Percentiles rank a stretch among this genome's conserved stretches.
Conservation (phyloP, 2,113 vertebrate genomes). For the Neogale vison region DNA sequence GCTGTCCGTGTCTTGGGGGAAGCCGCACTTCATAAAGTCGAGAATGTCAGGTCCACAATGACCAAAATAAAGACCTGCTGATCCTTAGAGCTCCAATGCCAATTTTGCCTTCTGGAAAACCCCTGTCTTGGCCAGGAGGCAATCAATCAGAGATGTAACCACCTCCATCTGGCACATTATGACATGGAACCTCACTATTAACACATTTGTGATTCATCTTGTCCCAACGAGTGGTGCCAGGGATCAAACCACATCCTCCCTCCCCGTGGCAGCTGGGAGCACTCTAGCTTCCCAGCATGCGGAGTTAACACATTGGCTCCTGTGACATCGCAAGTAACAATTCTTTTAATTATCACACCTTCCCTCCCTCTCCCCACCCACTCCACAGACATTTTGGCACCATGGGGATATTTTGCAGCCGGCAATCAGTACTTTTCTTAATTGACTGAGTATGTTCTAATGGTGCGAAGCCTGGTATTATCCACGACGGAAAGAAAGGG, state of each 20-base stretch:
- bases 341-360: slow-evolving; percentile 87
- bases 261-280: slow-evolving; percentile 82
- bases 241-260: slow-evolving; percentile 71
- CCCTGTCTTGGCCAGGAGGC: slow-evolving; percentile 81
- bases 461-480: slow-evolving; percentile 73
- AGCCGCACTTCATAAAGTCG: slow-evolving; percentile 67
- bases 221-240: slow-evolving; percentile 83
- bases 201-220: slow-evolving; percentile 85
- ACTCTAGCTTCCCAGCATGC: slow-evolving; percentile 79
- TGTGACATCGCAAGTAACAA: slow-evolving; percentile 83
- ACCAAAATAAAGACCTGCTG: slow-evolving; percentile 74
- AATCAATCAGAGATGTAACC: slow-evolving; percentile 87
- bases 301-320: slow-evolving; percentile 81
- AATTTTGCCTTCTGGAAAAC: slow-evolving; percentile 83
- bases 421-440: slow-evolving; percentile 80
- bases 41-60: slow-evolving; percentile 76
- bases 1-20: slow-evolving; percentile 9
- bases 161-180: slow-evolving; percentile 85
- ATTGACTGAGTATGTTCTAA: slow-evolving; percentile 79
- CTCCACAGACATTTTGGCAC: slow-evolving; percentile 82
- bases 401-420: slow-evolving; percentile 79
- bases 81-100: slow-evolving; percentile 70
- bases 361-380: slow-evolving; percentile 79
- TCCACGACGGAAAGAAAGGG: slow-evolving; percentile 48
- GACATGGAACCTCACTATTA: slow-evolving; percentile 82